Evolutionary conservation across 2,113 vertebrate species (phyloP), one percentile per base, ranked within the genome.

Genomic region (Thunnus maccoyii): DNA sequence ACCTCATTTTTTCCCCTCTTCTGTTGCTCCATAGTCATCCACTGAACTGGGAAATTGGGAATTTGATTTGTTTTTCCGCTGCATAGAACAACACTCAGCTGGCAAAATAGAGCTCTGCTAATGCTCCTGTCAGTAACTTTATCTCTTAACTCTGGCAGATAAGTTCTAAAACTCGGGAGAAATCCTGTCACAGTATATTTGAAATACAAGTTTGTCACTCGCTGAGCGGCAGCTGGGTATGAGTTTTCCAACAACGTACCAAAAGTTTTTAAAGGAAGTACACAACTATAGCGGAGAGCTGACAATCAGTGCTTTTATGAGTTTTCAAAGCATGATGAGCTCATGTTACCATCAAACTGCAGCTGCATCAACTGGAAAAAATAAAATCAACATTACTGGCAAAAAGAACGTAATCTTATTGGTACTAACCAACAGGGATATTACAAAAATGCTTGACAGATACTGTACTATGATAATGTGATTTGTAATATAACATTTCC

Each of bases 31-130:
- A 47, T 16, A 64, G 58, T 77, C 75, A 82, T 54, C 57, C 82
- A 75, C 47, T 81, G 80, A 86, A 79, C 68, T 75, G 80, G 72
- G 69, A 85, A 82, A 89, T 73, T 68, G 51, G 27, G 71, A 65
- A 66, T 70, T 69, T 78, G 46, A 83, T 76, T 76, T 67, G 41
- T 61, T 73, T 22, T 75, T 77, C 41, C 20, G 25, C 27, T 67
- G 58, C 44, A 78, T 3, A 77, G 27, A 73, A 58, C 46, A 61
- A 64, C 17, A 46, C 47, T 30, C 20, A 51, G 51, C 14, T 67
- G 41, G 51, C 55, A 74, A 74, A 66, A 71, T 48, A 76, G n/a
- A 72, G 15, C 66, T 51, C 52, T 52, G 51, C 52, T 69, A 69
- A 77, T 84, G 55, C 55, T 69, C 60, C 74, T 51, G 67, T 44